A percentile compares a stretch with the other conserved stretches of the same genome.
Conservation (phyloP, 2,888 invertebrate genomes). For the Alviniconcha strummeri region DNA sequence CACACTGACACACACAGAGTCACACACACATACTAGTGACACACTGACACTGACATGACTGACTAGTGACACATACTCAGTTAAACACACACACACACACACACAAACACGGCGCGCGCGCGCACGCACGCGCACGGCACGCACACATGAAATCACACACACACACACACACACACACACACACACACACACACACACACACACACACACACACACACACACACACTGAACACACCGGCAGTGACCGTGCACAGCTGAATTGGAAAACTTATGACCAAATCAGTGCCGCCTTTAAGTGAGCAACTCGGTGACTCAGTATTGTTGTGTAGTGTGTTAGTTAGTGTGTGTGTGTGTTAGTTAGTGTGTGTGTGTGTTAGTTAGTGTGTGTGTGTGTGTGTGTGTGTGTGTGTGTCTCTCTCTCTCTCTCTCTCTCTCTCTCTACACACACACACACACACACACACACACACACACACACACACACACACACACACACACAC, state of each 20-base stretch:
- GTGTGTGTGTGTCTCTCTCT: too few species aligned
- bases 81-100: background rate
- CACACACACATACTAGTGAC: background rate
- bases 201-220: too few species aligned
- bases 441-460: slow-evolving; percentile 1
- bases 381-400: too few species aligned
- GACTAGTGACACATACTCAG: background rate
- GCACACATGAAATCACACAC: background rate
- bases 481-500: background rate
- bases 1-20: background rate
- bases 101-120: background rate
- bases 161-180: background rate
- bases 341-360: background rate
- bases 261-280: background rate
- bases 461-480: background rate
- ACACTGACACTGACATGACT: background rate
- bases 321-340: too few species aligned
- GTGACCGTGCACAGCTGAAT: background rate
- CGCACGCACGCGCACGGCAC: background rate
- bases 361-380: too few species aligned
- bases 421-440: too few species aligned
- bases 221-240: too few species aligned
- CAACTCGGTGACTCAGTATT: background rate
- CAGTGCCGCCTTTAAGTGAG: background rate
- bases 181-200: background rate